Conservation (phyloP, 2,888 invertebrate genomes). For the Campoletis raptor region DNA sequence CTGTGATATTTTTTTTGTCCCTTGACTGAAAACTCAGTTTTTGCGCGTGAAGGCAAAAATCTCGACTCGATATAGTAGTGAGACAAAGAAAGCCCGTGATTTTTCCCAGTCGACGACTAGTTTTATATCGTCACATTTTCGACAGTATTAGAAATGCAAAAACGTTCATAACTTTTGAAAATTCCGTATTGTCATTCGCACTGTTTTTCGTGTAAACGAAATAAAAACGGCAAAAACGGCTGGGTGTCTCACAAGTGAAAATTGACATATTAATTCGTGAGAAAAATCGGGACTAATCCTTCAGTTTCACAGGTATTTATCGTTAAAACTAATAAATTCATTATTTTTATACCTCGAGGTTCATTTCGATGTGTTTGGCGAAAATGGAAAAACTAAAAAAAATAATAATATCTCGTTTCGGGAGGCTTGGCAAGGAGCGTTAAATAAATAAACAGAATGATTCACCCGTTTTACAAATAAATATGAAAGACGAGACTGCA, state of each 20-base stretch:
- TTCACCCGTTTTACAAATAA: constrained; percentile 48
- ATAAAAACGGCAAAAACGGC: constrained; percentile 1
- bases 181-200: constrained; percentile 13
- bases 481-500: constrained; percentile 34
- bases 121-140: constrained; percentile 13
- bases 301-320: constrained; percentile 13
- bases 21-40: background rate
- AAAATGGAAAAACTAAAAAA: constrained; percentile 18
- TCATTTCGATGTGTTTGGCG: background rate
- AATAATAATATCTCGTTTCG: background rate
- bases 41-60: background rate
- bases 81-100: constrained; percentile 3
- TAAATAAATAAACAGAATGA: constrained; percentile 27
- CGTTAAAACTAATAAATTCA: constrained; percentile 17
- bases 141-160: constrained; percentile 5
- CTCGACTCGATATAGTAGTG: constrained; percentile 10
- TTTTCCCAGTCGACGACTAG: constrained; percentile 50
- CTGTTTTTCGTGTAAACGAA: background rate
- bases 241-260: constrained; percentile 11
- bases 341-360: background rate
- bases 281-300: constrained; percentile 7
- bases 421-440: constrained; percentile 32
- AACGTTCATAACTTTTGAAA: constrained; percentile 8
- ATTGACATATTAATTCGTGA: constrained; percentile 7
- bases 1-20: background rate